These are phyloP conservation scores for Stenoptilia bipunctidactyla DNA, from an alignment of 2,888 invertebrate species.

Conservation along the genomic window DNA sequence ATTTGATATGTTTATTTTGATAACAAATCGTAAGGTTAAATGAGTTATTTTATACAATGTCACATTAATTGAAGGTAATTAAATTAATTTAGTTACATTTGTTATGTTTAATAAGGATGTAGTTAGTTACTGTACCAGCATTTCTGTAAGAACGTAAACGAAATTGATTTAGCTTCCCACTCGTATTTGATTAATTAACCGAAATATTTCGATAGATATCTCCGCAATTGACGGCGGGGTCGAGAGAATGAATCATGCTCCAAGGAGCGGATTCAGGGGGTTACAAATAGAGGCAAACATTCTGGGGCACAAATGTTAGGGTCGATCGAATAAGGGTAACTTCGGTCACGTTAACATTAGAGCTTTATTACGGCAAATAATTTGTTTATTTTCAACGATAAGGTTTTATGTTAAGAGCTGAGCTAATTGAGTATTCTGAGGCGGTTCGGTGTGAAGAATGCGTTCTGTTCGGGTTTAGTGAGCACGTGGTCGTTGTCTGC, in stretches of 20 bases:
- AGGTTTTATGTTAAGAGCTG: too few species aligned
- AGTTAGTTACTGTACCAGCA: not conserved
- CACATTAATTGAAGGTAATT: too few species aligned
- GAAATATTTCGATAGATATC: slow-evolving; percentile 32
- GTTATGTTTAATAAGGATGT: too few species aligned
- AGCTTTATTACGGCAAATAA: slow-evolving; percentile 45
- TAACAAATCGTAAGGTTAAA: too few species aligned
- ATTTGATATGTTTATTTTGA: too few species aligned
- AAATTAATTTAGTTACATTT: too few species aligned
- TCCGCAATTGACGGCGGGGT: slow-evolving; percentile 47
- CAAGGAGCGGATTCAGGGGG: slow-evolving; percentile 67
- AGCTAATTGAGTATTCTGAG: not conserved
- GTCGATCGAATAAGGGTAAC: slow-evolving; percentile 67
- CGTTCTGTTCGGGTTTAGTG: slow-evolving; percentile 11
- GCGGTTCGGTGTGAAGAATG: not conserved
- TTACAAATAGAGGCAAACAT: slow-evolving; percentile 63
- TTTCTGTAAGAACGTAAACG: not conserved
- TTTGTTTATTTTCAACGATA: too few species aligned
- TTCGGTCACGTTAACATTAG: slow-evolving; percentile 64
- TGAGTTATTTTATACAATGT: too few species aligned
- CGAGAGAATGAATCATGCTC: slow-evolving; percentile 64
- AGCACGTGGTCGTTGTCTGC: slow-evolving; percentile 9
- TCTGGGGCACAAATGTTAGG: slow-evolving; percentile 59
- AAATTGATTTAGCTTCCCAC: slow-evolving; percentile 3
- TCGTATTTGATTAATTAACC: slow-evolving; percentile 20